Conservation (phyloP, 1,140 invertebrate genomes). For the Habropoda laboriosa region DNA sequence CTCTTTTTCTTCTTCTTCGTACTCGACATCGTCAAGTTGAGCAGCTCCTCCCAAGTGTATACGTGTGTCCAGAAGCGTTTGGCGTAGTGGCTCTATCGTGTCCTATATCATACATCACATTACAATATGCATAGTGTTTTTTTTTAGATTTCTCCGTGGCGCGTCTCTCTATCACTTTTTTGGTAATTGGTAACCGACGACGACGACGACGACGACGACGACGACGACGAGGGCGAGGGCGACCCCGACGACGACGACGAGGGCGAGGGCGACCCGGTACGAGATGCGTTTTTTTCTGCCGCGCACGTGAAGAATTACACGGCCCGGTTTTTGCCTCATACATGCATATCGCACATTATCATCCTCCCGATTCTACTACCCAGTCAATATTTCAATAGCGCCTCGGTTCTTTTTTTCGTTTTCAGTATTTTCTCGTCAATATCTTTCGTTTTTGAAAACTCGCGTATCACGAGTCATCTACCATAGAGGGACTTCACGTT, state of each 20-base stretch:
- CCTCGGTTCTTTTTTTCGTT: slow-evolving; percentile 31
- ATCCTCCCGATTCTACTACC: slow-evolving; percentile 35
- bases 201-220: no score
- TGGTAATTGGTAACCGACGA: slow-evolving; percentile 54
- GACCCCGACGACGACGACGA: no score
- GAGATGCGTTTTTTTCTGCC: slow-evolving; percentile 40
- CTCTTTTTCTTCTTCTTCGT: slow-evolving; percentile 21
- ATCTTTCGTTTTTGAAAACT: slow-evolving; percentile 45
- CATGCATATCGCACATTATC: slow-evolving; percentile 9
- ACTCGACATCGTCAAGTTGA: slow-evolving; percentile 36
- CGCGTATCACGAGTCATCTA: slow-evolving; percentile 32
- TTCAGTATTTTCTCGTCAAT: slow-evolving; percentile 3
- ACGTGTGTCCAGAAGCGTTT: slow-evolving; percentile 63
- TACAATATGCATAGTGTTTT: slow-evolving; percentile 65
- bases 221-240: no score
- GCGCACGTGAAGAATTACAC: slow-evolving; percentile 25
- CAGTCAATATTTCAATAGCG: slow-evolving; percentile 14
- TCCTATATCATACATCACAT: slow-evolving; percentile 75
- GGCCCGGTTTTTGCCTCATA: slow-evolving; percentile 30
- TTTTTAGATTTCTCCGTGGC: slow-evolving; percentile 50
- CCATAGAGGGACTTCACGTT: slow-evolving; percentile 41
- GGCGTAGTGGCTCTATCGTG: slow-evolving; percentile 58
- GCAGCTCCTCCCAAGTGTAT: slow-evolving; percentile 60
- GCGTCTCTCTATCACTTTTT: slow-evolving; percentile 60
- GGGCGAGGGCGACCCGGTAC: no score